Percentiles rank a stretch among this genome's conserved stretches.
Evolutionary conservation across 2,888 invertebrate species (phyloP).

Genomic region (Phoenoteleia sp.): DNA sequence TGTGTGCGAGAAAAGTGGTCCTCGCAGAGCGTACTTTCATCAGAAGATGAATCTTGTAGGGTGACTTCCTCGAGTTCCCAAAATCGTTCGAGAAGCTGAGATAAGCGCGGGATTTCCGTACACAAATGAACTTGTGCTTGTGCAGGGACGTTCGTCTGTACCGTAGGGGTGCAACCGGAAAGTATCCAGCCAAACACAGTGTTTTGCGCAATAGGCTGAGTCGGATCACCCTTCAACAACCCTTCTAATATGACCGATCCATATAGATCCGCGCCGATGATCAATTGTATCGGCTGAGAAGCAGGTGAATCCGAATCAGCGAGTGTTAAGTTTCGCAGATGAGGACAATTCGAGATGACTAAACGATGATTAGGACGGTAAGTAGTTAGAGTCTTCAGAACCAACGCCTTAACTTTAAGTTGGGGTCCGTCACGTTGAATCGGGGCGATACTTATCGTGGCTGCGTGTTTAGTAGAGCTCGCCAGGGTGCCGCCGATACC

Average conservation of each 20-base stretch:
- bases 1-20: no score
- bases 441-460: not conserved
- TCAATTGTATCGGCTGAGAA: not conserved
- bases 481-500: not conserved
- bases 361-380: no score
- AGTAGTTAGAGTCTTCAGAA: no score
- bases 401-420: not conserved
- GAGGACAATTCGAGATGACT: no score
- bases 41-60: not conserved
- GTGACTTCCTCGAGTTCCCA: no score
- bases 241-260: constrained; percentile 5
- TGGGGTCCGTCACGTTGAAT: no score
- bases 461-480: not conserved
- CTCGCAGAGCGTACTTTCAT: not conserved
- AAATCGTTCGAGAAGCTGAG: no score
- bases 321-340: no score
- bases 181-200: constrained; percentile 35
- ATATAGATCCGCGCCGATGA: constrained; percentile 33
- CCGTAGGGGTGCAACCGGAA: constrained; percentile 5
- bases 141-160: not conserved
- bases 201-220: constrained; percentile 19
- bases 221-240: not conserved
- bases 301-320: no score
- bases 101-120: not conserved
- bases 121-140: not conserved